Evolutionary conservation across 2,797 vertebrate genomes (phyloP), one percentile per base, ranked within the genome.

Genomic region (Pogoniulus pusillus): DNA sequence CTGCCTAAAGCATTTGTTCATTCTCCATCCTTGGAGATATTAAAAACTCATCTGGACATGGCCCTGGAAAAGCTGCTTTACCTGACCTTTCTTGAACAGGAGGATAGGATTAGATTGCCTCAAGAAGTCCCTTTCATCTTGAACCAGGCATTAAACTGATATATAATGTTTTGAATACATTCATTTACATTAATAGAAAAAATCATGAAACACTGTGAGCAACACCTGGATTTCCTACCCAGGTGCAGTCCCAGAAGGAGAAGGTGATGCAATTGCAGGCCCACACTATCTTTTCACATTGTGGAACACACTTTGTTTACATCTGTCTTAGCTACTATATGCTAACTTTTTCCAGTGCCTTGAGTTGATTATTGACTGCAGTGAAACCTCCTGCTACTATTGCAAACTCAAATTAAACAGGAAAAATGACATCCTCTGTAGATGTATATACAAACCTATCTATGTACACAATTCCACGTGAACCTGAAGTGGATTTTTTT

Each of bases 381-480:
- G 29, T 65, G 54, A 95, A 89, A 92, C 58, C 59, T 87, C 65
- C 57, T 89, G 45, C 59, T 87, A 62, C 60, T 90, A 32, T 82
- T 94, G 53, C 12, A 84, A 59, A 75, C 24, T 66, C 29, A 81
- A 77, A 83, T n/a, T 89, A 87, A 94, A 80, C 54, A 90, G 81
- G 74, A 79, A 76, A 68, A 58, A 58, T 22, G 27, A 54, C 70
- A 53, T 75, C 17, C 7, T 78, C 26, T 80, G 3, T 41, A 39
- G 24, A 29, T 41, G 3, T 34, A 12, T 54, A 39, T 23, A 45
- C 49, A 90, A 76, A 69, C 9, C 10, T 18, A 72, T 23, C 9
- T 43, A 26, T 55, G 19, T 8, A 74, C 4, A n/a, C n/a, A n/a
- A n/a, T n/a, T n/a, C n/a, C n/a, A n/a, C n/a, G n/a, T n/a, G n/a